Conservation (phyloP, 2,888 invertebrate genomes). For the Andrena chrysosceles region DNA sequence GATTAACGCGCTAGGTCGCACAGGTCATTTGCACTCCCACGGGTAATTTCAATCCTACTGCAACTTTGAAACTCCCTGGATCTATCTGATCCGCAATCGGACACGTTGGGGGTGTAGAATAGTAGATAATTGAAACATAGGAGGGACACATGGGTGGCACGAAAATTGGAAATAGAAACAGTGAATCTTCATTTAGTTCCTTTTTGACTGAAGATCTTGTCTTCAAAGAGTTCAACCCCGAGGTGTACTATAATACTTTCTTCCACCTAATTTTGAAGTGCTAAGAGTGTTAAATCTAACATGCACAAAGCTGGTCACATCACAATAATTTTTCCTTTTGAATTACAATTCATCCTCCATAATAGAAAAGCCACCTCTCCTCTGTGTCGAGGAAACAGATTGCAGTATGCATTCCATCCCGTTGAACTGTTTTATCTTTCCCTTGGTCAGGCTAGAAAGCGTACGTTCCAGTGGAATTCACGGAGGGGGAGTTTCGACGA, state of each 20-base stretch:
- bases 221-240: no score
- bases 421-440: background rate
- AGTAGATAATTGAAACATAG: background rate
- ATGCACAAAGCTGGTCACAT: no score
- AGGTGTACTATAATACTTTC: no score
- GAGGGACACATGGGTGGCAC: background rate
- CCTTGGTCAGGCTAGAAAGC: background rate
- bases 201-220: no score
- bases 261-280: no score
- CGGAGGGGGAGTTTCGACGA: background rate
- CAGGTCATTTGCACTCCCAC: conserved; percentile 13
- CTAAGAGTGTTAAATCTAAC: no score
- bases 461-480: background rate
- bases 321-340: no score
- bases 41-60: conserved; percentile 29
- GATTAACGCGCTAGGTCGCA: conserved; percentile 25
- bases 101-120: background rate
- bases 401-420: background rate
- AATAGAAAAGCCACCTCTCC: no score
- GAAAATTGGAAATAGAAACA: no score
- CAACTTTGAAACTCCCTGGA: conserved; percentile 20
- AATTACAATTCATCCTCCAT: no score
- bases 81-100: background rate
- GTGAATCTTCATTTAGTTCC: no score
- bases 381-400: no score